phyloP scores from a whole-genome alignment of 2,888 invertebrate species.

The Elgonia sp. region DNA sequence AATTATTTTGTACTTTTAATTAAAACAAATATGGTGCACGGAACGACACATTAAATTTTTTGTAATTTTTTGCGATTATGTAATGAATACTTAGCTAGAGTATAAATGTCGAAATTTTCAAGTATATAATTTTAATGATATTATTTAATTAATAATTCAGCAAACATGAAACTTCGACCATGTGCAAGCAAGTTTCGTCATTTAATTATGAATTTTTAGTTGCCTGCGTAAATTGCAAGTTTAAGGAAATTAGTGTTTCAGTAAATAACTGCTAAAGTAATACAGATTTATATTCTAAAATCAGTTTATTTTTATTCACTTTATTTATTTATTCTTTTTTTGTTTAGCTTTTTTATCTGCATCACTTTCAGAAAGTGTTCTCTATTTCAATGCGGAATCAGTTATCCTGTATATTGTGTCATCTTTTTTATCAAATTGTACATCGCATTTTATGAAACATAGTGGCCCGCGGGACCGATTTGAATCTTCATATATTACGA shows the following conservation, averaged over 20 bases:
- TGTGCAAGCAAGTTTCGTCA: slow-evolving; percentile 38
- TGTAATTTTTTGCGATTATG: too few species aligned
- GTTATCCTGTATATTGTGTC: slow-evolving; percentile 37
- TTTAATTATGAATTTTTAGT: slow-evolving; percentile 61
- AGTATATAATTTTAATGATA: slow-evolving; percentile 46
- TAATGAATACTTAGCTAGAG: background rate
- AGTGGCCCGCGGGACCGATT: slow-evolving; percentile 35
- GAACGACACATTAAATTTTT: too few species aligned
- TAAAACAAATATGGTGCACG: too few species aligned
- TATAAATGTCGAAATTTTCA: too few species aligned
- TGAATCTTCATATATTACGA: slow-evolving; percentile 61
- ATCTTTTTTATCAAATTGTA: slow-evolving; percentile 48
- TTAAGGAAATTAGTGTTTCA: slow-evolving; percentile 37
- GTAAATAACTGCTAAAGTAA: slow-evolving; percentile 35
- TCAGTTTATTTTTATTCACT: too few species aligned
- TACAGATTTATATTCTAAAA: background rate
- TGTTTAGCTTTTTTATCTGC: too few species aligned
- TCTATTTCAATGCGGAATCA: slow-evolving; percentile 11
- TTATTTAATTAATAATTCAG: slow-evolving; percentile 46
- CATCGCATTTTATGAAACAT: slow-evolving; percentile 36
- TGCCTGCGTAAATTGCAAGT: slow-evolving; percentile 47
- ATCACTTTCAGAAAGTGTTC: slow-evolving; percentile 2
- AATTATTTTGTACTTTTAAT: too few species aligned
- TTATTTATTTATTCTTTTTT: too few species aligned
- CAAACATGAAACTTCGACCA: slow-evolving; percentile 11